Evolutionary conservation across 1,140 invertebrate genomes (phyloP), one percentile per base, ranked within the genome.

Genomic region (Argopecten irradians): DNA sequence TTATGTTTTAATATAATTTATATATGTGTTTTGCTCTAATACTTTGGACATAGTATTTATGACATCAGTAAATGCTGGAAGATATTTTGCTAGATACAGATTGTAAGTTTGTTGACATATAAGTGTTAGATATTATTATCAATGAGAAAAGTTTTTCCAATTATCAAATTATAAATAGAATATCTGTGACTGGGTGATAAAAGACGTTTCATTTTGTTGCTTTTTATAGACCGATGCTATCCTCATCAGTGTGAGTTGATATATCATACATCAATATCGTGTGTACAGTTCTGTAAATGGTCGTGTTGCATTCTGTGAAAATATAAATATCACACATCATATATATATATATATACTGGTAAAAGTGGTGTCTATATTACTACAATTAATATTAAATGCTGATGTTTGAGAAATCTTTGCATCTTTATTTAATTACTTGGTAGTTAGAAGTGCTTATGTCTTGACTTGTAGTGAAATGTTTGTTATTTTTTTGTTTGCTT

Each of bases 351-450:
- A 71, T 71, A 71, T 71, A 71, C n/a, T 71, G 22, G 55, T 71
- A 28, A 71, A 71, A n/a, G 55, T 71, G 55, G 55, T 71, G 55
- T 71, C 55, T 71, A n/a, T 71, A n/a, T 71, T 71, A 28, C n/a
- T n/a, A n/a, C n/a, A n/a, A n/a, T n/a, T n/a, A n/a, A 3, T 22
- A 71, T 71, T 71, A 71, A 28, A 39, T 39, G 55, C 11, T 5
- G 8, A n/a, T 71, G n/a, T 71, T 71, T 28, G n/a, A 71, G 5
- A 71, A 28, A 71, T 5, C 55, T 71, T n/a, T 71, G 55, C 55
- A 71, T 71, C 55, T 71, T 8, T 71, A 71, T 71, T 28, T 28
- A 28, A 71, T 16, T 28, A 46, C 28, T 71, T 28, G 28, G 55
- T 71, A 71, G 55, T 71, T 71, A 71, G 55, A 8, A 14, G 2